Evolutionary conservation across 2,113 vertebrate species (phyloP), one percentile per base, ranked within the genome.

Genomic region (Spheniscus mendiculus): DNA sequence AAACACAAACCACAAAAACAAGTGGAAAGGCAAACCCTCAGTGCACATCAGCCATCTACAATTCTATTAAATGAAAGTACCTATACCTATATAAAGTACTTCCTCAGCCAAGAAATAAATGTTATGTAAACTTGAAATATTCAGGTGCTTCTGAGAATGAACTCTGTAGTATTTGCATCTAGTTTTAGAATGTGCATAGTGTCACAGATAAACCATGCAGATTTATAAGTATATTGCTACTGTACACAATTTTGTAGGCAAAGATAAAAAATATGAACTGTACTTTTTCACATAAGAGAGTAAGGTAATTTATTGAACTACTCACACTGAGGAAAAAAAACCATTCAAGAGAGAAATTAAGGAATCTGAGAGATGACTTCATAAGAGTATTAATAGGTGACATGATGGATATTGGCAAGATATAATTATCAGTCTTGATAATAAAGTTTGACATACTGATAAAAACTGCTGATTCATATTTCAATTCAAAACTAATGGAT

Each of bases 401-500:
- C 73, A 92, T 77, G 62, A 94, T 0, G 11, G 50, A 84, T 90
- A 84, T 36, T 52, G 14, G 40, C 69, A 92, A 56, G 55, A 95
- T 71, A 56, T 34, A 92, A 92, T 70, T 83, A 94, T 72, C 65
- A 65, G 66, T 80, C 74, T 72, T 62, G 29, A 69, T 42, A 93
- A 87, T 63, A 94, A 94, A 88, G 27, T 55, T 62, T 72, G 66
- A 87, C 20, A 62, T 83, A 26, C 63, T 91, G 66, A 55, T 87
- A 93, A 81, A 95, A 92, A 38, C 22, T 72, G 50, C 47, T 93
- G 63, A 93, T 83, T 92, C 45, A 21, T 84, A 87, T 83, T 97
- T 91, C 66, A n/a, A 19, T 94, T 91, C 47, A 94, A 92, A 96
- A 95, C 17, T 87, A 94, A 91, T 65, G 11, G n/a, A 38, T 93